Percentiles rank a stretch among this genome's conserved stretches.
phyloP scores from a whole-genome alignment of 2,888 invertebrate genomes.

The Callinectes sapidus region DNA sequence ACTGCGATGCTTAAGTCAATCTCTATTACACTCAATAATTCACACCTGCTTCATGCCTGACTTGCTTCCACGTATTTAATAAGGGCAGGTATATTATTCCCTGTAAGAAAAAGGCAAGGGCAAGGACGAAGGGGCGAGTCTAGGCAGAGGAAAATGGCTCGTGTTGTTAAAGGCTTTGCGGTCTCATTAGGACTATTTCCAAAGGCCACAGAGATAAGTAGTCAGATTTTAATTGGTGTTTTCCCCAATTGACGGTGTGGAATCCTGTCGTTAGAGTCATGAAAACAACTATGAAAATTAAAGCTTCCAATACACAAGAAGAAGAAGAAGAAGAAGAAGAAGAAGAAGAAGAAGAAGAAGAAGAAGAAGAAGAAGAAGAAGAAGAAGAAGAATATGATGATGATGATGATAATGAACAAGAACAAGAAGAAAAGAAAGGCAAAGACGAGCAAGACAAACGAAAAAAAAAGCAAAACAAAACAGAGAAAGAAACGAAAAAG shows the following conservation, averaged over 20 bases:
- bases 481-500: not conserved
- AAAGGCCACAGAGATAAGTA: too few species aligned
- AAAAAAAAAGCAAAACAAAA: not conserved
- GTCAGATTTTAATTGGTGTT: too few species aligned
- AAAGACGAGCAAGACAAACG: not conserved
- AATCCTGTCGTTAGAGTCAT: too few species aligned
- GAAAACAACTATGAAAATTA: too few species aligned
- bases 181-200: too few species aligned
- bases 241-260: too few species aligned
- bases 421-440: not conserved
- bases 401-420: not conserved
- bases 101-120: not conserved
- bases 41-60: slow-evolving; percentile 26
- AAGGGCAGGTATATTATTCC: not conserved
- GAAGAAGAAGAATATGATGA: not conserved
- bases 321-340: not conserved
- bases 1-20: slow-evolving; percentile 27
- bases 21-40: slow-evolving; percentile 3
- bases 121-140: slow-evolving; percentile 1
- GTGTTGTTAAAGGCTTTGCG: too few species aligned
- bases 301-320: not conserved
- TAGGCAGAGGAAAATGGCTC: not conserved
- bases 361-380: not conserved
- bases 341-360: not conserved
- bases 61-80: not conserved